Percentiles rank a stretch among this genome's conserved stretches.
phyloP scores from a whole-genome alignment of 2,888 invertebrate genomes.

The Achlya flavicornis region DNA sequence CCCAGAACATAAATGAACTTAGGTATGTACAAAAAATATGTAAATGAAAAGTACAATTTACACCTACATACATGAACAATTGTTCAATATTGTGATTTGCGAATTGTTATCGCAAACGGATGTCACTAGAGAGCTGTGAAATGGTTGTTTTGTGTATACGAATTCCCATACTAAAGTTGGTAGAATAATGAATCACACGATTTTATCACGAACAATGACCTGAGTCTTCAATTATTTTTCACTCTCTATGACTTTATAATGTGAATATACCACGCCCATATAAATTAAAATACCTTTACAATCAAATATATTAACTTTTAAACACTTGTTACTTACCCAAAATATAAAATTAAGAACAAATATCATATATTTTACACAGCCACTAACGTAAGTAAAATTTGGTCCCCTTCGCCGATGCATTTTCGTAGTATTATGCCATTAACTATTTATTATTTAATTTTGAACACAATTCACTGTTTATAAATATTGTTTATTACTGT shows the following conservation, averaged over 20 bases:
- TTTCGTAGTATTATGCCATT: conserved; percentile 45
- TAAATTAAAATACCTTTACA: background rate
- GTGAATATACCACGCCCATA: background rate
- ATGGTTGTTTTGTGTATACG: conserved; percentile 16
- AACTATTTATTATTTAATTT: conserved; percentile 17
- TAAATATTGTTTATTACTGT: conserved; percentile 22
- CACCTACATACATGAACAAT: conserved; percentile 11
- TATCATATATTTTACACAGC: conserved; percentile 95
- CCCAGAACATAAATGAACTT: no score
- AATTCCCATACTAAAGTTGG: conserved; percentile 28
- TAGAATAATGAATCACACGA: conserved; percentile 46
- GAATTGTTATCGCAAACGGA: conserved; percentile 31
- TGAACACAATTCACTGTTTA: conserved; percentile 21
- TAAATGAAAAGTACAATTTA: conserved; percentile 10
- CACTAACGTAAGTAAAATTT: conserved; percentile 92
- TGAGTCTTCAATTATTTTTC: background rate
- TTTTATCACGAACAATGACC: conserved; percentile 11
- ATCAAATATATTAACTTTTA: background rate
- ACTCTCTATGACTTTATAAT: background rate
- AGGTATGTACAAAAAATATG: no score
- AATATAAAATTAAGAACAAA: conserved; percentile 95
- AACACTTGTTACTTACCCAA: conserved; percentile 88
- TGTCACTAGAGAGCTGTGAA: conserved; percentile 29
- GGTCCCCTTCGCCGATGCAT: conserved; percentile 86
- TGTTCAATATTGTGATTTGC: background rate